Evolutionary conservation across 2,797 vertebrate species (phyloP).

Genomic region (Phoebastria nigripes): DNA sequence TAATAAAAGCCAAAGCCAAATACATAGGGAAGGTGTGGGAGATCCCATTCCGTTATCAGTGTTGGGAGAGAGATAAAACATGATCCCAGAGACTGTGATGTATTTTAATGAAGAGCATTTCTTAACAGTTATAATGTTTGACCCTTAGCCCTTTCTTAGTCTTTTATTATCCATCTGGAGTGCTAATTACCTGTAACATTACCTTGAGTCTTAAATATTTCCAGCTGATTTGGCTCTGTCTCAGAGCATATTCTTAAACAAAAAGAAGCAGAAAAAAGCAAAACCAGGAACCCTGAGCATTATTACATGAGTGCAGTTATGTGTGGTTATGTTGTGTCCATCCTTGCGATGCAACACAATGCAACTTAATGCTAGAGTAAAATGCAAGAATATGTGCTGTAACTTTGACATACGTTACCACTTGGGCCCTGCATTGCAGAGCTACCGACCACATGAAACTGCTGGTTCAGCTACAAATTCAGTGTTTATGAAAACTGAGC

Average conservation of each 20-base stretch:
- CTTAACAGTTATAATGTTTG: neutral
- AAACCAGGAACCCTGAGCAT: neutral
- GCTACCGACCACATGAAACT: neutral
- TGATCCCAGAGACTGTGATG: neutral
- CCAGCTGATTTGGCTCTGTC: neutral
- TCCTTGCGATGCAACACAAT: neutral
- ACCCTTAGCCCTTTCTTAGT: neutral
- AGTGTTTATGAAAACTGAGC: neutral
- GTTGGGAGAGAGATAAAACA: neutral
- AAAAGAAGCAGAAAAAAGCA: neutral
- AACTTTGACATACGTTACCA: neutral
- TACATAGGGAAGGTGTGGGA: neutral
- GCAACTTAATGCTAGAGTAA: neutral
- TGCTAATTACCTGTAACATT: neutral
- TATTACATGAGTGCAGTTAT: neutral
- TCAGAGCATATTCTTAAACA: neutral
- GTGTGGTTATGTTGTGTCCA: neutral
- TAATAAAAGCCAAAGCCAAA: neutral
- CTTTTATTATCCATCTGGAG: slow-evolving; percentile 13
- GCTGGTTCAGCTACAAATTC: neutral
- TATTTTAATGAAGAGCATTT: neutral
- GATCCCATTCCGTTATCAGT: neutral
- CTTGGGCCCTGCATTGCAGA: neutral
- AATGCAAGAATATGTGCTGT: neutral
- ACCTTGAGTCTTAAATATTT: neutral